Base-by-base conservation (phyloP, 2,888 invertebrate genomes). In the Pogonocherus hispidulus region DNA sequence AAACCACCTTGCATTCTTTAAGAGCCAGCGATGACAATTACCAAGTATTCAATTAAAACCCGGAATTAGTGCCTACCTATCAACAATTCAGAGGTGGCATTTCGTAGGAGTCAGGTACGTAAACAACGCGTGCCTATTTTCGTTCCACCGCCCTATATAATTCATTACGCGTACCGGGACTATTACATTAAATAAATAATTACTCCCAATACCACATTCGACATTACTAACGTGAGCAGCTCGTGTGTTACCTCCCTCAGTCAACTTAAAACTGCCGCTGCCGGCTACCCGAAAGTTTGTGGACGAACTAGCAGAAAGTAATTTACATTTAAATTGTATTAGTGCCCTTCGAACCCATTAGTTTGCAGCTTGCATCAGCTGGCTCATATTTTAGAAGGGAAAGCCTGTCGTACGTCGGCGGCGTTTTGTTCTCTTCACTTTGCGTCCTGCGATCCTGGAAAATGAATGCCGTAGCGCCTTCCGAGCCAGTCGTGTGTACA, bases 171-270 rank as follows among this genome's bases (percentile, higher is more conserved):
- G 47, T 59, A 47, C 47, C 6, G 59, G 59, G 59, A 46, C 32
- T 23, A 47, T 18, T 14, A 44, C n/a, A 18, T 59, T 59, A 47
- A 59, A 59, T 59, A 59, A 59, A 59, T 59, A 59, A 59, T 59
- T 59, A 32, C 18, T 16, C 59, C 47, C 59, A 47, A 47, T 59
- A 47, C 59, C 32, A 44, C 47, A 47, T 22, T 27, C 59, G 27
- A 47, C 47, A 47, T 47, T 32, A 18, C 11, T 23, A 6, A 41
- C 44, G 23, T 41, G 46, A 57, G 8, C 23, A 3, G 32, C 32
- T 32, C 14, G 41, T 41, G 6, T 47, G 46, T 59, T 47, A 32
- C 27, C 11, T 16, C 8, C 8, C 16, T 14, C 41, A 41, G 41
- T 41, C 41, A 41, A 41, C 41, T n/a, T 14, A 14, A 41, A 41